These are phyloP conservation scores for Rhinoraja longicauda DNA, from an alignment of 2,797 vertebrate species.

Conservation along the genomic window DNA sequence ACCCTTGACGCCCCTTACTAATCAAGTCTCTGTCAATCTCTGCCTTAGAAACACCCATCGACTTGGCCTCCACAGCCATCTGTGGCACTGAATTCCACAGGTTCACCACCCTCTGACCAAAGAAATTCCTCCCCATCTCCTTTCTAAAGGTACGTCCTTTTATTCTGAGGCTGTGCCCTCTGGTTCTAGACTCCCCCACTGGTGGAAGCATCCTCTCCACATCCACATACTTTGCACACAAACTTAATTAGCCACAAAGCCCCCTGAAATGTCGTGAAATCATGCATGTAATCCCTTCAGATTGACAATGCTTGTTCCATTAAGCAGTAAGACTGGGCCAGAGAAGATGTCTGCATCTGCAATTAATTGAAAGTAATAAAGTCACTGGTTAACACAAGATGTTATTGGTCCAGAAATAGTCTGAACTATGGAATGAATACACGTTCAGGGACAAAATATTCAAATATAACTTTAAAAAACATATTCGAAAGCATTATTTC, in stretches of 20 bases:
- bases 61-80: too few relatives aligned
- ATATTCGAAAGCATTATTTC: slow-evolving; percentile 16
- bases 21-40: too few relatives aligned
- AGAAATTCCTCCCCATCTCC: too few relatives aligned
- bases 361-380: not conserved
- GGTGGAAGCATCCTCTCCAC: too few relatives aligned
- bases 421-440: not conserved
- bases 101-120: too few relatives aligned
- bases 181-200: too few relatives aligned
- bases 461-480: not conserved
- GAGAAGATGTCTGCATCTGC: not conserved
- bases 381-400: not conserved
- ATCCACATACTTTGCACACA: not conserved
- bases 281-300: not conserved
- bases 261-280: not conserved
- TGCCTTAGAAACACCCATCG: too few relatives aligned
- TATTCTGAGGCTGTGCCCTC: too few relatives aligned
- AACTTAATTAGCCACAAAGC: not conserved
- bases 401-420: not conserved
- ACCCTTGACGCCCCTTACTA: too few relatives aligned
- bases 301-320: not conserved
- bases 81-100: too few relatives aligned
- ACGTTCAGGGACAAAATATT: not conserved
- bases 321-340: not conserved
- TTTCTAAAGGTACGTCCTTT: too few relatives aligned